These are phyloP conservation scores for Anoura caudifer DNA, from an alignment of 2,113 vertebrate genomes.

Conservation along the genomic window DNA sequence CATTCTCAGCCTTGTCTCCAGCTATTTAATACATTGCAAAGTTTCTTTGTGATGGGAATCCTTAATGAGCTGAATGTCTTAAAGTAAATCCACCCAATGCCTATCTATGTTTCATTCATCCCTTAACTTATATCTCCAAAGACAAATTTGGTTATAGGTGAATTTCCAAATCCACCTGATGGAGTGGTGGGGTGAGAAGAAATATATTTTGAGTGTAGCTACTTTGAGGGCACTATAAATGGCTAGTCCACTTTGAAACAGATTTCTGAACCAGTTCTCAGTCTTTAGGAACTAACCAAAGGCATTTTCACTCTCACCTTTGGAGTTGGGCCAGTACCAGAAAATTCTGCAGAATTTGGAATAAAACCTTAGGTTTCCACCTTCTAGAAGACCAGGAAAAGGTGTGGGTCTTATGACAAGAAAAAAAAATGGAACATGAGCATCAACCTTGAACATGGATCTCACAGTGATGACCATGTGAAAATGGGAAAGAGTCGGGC, in stretches of 20 bases:
- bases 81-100: neutral
- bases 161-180: neutral
- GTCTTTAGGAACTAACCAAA: neutral
- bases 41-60: neutral
- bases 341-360: neutral
- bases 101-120: constrained; percentile 18
- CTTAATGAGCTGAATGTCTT: neutral
- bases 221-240: neutral
- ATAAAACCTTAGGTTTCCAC: neutral
- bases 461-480: neutral
- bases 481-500: neutral
- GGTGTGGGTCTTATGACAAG: neutral
- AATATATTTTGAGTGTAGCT: neutral
- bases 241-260: neutral
- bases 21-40: neutral
- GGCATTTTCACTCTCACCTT: neutral
- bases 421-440: neutral
- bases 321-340: neutral
- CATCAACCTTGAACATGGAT: neutral
- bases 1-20: neutral
- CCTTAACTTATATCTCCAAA: neutral
- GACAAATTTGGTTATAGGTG: neutral
- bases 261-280: neutral
- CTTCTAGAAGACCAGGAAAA: neutral
- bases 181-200: neutral